Percentiles rank a stretch among this genome's conserved stretches.
These are phyloP conservation scores for Tipula lateralis DNA, from an alignment of 2,888 invertebrate genomes.

Conservation along the genomic window DNA sequence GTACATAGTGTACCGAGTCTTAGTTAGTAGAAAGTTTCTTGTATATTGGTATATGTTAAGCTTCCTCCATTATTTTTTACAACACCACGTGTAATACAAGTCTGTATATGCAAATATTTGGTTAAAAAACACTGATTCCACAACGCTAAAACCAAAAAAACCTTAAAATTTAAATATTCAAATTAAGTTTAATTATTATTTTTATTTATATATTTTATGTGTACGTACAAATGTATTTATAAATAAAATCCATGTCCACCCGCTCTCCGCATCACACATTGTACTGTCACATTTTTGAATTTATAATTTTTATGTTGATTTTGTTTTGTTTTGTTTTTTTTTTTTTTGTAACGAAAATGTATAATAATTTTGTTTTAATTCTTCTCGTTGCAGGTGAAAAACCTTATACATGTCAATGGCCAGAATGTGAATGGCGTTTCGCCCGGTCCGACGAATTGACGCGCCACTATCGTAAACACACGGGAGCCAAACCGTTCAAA, in stretches of 20 bases:
- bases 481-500: constrained; percentile 95
- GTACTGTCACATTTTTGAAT: constrained; percentile 19
- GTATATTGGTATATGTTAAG: too few relatives aligned
- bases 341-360: not conserved
- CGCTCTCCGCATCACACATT: constrained; percentile 1
- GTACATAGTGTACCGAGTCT: too few relatives aligned
- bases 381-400: constrained; percentile 95
- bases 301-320: constrained; percentile 12
- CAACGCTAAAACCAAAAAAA: not conserved
- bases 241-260: not conserved
- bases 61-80: too few relatives aligned
- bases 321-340: too few relatives aligned
- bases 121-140: not conserved
- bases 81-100: too few relatives aligned
- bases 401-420: constrained; percentile 97
- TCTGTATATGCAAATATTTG: constrained; percentile 2
- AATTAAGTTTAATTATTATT: constrained; percentile 19
- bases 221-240: not conserved
- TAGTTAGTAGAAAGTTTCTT: too few relatives aligned
- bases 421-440: constrained; percentile 96
- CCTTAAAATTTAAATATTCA: not conserved
- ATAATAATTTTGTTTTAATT: too few relatives aligned
- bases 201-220: not conserved
- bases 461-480: constrained; percentile 94
- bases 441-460: constrained; percentile 94